Percentiles rank a stretch among this genome's conserved stretches.
Conservation (phyloP, 2,113 vertebrate species). For the Indri indri region DNA sequence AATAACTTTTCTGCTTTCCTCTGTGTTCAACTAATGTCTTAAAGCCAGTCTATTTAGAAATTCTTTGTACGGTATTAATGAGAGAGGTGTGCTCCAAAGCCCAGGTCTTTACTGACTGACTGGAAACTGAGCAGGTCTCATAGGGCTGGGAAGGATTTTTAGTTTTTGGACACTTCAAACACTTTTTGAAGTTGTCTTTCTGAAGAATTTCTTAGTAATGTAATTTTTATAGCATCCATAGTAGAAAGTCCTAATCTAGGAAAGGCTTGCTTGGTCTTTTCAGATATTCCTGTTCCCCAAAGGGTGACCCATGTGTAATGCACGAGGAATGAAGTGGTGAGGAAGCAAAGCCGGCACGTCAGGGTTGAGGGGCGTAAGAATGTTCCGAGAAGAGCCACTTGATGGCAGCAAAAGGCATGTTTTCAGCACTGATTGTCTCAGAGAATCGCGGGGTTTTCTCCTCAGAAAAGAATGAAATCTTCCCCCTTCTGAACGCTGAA, state of each 20-base stretch:
- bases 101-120: not conserved
- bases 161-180: not conserved
- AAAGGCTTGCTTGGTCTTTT: not conserved
- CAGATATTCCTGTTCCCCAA: not conserved
- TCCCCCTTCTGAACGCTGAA: not conserved
- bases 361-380: not conserved
- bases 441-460: not conserved
- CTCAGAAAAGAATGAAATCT: not conserved
- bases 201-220: not conserved
- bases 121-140: not conserved
- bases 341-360: rapidly evolving
- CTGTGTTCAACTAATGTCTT: not conserved
- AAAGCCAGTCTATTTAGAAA: not conserved
- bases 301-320: not conserved
- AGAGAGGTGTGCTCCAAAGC: not conserved
- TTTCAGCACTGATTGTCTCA: not conserved
- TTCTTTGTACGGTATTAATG: not conserved
- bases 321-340: not conserved
- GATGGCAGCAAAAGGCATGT: slow-evolving; percentile 73
- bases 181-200: not conserved
- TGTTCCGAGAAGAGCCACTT: slow-evolving; percentile 16
- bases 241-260: not conserved
- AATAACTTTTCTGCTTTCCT: not conserved
- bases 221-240: not conserved
- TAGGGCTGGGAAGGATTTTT: not conserved